These are phyloP conservation scores for Matsumurasca onukii DNA, from an alignment of 1,140 invertebrate species.

Conservation along the genomic window DNA sequence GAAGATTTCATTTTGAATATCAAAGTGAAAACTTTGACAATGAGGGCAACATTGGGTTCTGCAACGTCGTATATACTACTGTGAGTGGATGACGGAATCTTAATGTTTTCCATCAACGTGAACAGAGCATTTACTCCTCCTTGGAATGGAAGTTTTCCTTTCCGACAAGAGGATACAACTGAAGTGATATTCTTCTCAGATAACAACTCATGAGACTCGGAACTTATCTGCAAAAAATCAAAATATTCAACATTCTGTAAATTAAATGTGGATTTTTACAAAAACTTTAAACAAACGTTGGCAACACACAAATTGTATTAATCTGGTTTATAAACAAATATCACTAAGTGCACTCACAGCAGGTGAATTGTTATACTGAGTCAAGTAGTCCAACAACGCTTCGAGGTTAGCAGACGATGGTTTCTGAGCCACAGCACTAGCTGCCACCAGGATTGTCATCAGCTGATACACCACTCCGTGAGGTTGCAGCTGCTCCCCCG, in stretches of 20 bases:
- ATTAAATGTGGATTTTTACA: too few relatives aligned
- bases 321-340: too few relatives aligned
- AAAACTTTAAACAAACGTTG: too few relatives aligned
- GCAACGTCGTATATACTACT: background rate
- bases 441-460: background rate
- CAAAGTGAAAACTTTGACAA: background rate
- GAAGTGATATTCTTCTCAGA: background rate
- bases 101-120: background rate
- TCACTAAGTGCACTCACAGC: too few relatives aligned
- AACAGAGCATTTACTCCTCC: background rate
- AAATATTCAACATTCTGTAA: too few relatives aligned
- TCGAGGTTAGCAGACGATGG: background rate
- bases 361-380: background rate
- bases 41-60: background rate
- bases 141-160: background rate
- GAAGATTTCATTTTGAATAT: background rate
- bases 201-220: background rate
- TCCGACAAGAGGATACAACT: background rate
- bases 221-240: background rate
- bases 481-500: background rate
- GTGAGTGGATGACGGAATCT: background rate
- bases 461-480: slow-evolving; percentile 10
- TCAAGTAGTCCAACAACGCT: background rate
- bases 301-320: too few relatives aligned
- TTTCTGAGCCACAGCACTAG: background rate